Conservation (phyloP, 2,113 vertebrate genomes). For the Austrofundulus limnaeus region DNA sequence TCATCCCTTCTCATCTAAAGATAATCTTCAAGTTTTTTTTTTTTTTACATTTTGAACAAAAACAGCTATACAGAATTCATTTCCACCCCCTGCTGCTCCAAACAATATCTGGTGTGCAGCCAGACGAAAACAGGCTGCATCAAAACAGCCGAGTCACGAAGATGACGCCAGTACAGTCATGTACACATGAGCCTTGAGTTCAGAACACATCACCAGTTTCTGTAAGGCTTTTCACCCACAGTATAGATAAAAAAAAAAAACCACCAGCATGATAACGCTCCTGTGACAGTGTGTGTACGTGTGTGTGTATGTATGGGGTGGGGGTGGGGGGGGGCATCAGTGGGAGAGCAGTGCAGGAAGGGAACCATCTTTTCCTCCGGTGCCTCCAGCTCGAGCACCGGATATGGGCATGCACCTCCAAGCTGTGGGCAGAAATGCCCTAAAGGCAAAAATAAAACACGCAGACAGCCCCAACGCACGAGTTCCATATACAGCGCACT, state of each 20-base stretch:
- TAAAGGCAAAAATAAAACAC: slow-evolving; percentile 46
- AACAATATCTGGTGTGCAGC: slow-evolving; percentile 42
- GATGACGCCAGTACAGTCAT: slow-evolving; percentile 43
- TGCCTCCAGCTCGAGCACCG: slow-evolving; percentile 55
- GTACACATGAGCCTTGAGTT: slow-evolving; percentile 12
- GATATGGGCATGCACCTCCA: slow-evolving; percentile 58
- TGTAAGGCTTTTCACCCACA: slow-evolving; percentile 25
- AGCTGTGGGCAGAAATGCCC: slow-evolving; percentile 56
- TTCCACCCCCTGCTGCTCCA: slow-evolving; percentile 44
- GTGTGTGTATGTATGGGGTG: not conserved
- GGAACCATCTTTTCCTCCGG: slow-evolving; percentile 32
- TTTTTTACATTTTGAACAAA: slow-evolving; percentile 38
- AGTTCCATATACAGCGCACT: slow-evolving; percentile 11
- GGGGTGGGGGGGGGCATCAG: not conserved
- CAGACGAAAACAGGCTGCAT: slow-evolving; percentile 27
- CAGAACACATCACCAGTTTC: slow-evolving; percentile 11
- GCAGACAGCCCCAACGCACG: slow-evolving; percentile 40
- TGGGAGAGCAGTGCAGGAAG: slow-evolving; percentile 50
- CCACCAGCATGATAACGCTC: slow-evolving; percentile 10
- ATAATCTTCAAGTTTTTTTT: no score
- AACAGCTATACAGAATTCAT: slow-evolving; percentile 45
- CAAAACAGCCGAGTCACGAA: slow-evolving; percentile 24
- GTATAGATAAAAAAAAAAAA: slow-evolving; percentile 29
- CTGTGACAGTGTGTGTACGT: not conserved
- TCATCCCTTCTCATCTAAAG: no score